Conservation (phyloP, 2,113 vertebrate species). For the Sula dactylatra region DNA sequence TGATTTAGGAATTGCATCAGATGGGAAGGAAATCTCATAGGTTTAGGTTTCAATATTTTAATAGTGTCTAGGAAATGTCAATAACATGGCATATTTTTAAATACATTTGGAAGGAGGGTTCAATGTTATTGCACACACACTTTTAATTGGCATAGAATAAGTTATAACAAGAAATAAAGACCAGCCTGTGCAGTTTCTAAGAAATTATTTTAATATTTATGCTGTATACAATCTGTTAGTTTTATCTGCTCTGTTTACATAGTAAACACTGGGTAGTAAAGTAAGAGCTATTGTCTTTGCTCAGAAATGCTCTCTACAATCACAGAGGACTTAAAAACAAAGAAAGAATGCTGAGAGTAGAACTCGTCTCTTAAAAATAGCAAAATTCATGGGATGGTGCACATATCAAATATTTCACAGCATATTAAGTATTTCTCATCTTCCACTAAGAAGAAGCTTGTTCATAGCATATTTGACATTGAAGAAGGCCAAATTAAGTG, state of each 20-base stretch:
- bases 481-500: background rate
- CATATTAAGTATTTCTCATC: background rate
- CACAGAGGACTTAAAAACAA: background rate
- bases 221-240: background rate
- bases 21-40: background rate
- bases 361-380: background rate
- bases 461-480: background rate
- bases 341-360: background rate
- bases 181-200: background rate
- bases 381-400: background rate
- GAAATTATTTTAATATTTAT: background rate
- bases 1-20: background rate
- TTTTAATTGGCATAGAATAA: background rate
- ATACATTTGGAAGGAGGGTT: background rate
- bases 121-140: background rate
- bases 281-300: background rate
- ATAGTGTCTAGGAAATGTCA: background rate
- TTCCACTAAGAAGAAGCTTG: background rate
- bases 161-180: background rate
- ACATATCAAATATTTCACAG: background rate
- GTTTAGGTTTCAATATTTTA: background rate
- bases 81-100: background rate
- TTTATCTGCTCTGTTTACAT: background rate
- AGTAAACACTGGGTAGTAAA: background rate
- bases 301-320: background rate